Base-by-base conservation (phyloP, 2,113 vertebrate genomes). In the Microtus pennsylvanicus region DNA sequence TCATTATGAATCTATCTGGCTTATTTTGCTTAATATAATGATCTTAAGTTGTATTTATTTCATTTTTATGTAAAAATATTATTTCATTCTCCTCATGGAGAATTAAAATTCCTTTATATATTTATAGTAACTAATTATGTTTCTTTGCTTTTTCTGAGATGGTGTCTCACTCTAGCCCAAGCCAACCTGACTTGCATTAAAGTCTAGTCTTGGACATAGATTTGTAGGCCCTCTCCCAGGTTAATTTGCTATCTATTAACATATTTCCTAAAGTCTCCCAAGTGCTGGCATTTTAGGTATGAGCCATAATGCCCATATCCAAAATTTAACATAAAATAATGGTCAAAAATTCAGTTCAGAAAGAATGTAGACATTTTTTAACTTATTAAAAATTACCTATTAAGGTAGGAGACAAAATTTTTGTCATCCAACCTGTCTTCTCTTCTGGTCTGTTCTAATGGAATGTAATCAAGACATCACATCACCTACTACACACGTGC, bases 401-500 rank as follows among this genome's bases (percentile, higher is more conserved):
- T 38, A 96, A 93, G 69, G 24, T 0, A 90, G 30, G 55, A 83
- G 42, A 91, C 16, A 70, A 93, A 33, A 47, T 38, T 95, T 89
- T 70, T 70, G 19, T 69, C 45, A 81, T 55, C 38, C 61, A 50
- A 77, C 9, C 21, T 11, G 0, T 78, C 52, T 93, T 80, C 24
- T 92, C 55, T 76, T 96, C 75, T 58, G 47, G 33, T 87, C 42
- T 94, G 35, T 83, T 93, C 91, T 89, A 55, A 82, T n/a, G 4
- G 50, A 89, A 67, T 52, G 72, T 87, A 86, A 89, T 93, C 28
- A 35, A 93, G 65, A 58, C 35, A 88, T 4, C 65, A 58, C 35
- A 88, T 4, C 65, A n/a, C 19, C 81, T 78, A 35, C 75, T 61
- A 91, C 78, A 42, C 47, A 69, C 67, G 82, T 4, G 17, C 13